Percentiles rank a stretch among this genome's conserved stretches.
Conservation (phyloP, 2,888 invertebrate genomes). For the Eupeodes latifasciatus region DNA sequence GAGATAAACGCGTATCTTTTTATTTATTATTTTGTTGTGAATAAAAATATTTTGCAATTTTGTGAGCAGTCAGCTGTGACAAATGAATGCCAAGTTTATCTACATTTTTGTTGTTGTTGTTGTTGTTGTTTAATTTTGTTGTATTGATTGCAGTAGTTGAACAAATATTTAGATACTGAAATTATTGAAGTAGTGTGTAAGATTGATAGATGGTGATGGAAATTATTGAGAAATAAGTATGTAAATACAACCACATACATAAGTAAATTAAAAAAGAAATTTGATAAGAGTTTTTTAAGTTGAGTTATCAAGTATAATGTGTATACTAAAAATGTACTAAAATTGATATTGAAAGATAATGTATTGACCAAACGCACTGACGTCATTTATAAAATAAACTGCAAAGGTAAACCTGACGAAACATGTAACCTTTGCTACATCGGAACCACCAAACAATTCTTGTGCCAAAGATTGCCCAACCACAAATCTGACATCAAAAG, state of each 20-base stretch:
- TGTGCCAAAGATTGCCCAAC: no score
- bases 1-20: conserved; percentile 33
- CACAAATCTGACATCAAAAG: no score
- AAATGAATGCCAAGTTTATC: conserved; percentile 76
- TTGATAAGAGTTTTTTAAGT: not conserved
- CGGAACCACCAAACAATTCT: no score
- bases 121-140: not conserved
- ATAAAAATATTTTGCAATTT: conserved; percentile 56
- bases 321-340: conserved; percentile 17
- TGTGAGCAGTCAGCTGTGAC: conserved; percentile 75
- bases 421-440: no score
- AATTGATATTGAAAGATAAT: no score
- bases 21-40: not conserved
- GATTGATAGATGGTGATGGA: conserved; percentile 16
- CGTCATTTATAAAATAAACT: no score
- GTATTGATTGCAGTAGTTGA: conserved; percentile 25
- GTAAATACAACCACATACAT: not conserved
- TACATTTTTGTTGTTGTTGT: conserved; percentile 7
- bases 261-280: conserved; percentile 43
- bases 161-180: conserved; percentile 5
- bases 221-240: conserved; percentile 26
- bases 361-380: no score
- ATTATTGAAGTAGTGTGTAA: not conserved
- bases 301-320: not conserved
- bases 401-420: no score